Evolutionary conservation across 1,140 invertebrate genomes (phyloP).

Genomic region (Pissodes strobi): DNA sequence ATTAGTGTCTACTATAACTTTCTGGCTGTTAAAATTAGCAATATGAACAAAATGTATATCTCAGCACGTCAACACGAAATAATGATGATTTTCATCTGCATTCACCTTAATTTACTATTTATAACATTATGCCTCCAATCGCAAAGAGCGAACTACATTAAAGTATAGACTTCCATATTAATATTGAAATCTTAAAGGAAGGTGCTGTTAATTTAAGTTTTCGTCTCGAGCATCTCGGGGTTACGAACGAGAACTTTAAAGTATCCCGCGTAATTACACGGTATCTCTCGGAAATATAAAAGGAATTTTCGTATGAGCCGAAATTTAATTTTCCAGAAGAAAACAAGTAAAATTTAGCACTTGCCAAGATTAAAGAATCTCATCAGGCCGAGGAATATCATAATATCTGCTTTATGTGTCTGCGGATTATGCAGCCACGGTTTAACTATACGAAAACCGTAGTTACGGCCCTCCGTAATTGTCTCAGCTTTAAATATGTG

Average conservation of each 20-base stretch:
- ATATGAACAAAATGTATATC: no score
- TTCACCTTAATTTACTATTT: no score
- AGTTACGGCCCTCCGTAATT: slow-evolving; percentile 20
- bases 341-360: slow-evolving; percentile 48
- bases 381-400: slow-evolving; percentile 47
- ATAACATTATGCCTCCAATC: no score
- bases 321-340: slow-evolving; percentile 49
- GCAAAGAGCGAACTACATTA: slow-evolving; percentile 8
- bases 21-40: no score
- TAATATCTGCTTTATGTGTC: slow-evolving; percentile 48
- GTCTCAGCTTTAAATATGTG: slow-evolving; percentile 31
- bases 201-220: slow-evolving; percentile 26
- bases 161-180: slow-evolving; percentile 5
- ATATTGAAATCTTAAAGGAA: slow-evolving; percentile 6
- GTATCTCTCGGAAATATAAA: slow-evolving; percentile 30
- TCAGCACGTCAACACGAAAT: no score
- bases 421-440: slow-evolving; percentile 39
- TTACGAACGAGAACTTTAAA: slow-evolving; percentile 32
- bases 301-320: slow-evolving; percentile 38
- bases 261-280: slow-evolving; percentile 30
- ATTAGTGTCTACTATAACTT: no score
- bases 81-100: no score
- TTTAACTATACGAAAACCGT: slow-evolving; percentile 19
- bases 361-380: slow-evolving; percentile 50
- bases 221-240: not conserved